Conservation (phyloP, 2,113 vertebrate species). For the Dicentrarchus labrax region DNA sequence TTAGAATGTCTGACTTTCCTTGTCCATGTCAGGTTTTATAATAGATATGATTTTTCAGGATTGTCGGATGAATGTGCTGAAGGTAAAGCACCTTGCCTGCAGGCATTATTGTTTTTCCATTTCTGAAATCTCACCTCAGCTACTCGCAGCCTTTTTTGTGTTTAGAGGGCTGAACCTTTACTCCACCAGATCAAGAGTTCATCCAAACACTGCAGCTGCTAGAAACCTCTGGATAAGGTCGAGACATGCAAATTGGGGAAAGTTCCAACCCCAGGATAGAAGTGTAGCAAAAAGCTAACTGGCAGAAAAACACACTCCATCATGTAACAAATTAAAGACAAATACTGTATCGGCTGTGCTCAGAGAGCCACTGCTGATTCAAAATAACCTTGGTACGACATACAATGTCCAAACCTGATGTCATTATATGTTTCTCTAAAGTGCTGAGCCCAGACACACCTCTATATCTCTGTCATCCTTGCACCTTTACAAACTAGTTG, state of each 20-base stretch:
- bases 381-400: slow-evolving; percentile 14
- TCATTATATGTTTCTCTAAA: slow-evolving; percentile 31
- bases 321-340: neutral
- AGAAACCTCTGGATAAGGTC: neutral
- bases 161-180: neutral
- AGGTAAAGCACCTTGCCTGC: neutral
- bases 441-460: slow-evolving; percentile 40
- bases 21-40: neutral
- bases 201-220: neutral
- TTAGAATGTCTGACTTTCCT: neutral
- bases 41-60: neutral
- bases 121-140: slow-evolving; percentile 1
- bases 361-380: neutral
- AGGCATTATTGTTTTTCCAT: slow-evolving; percentile 1
- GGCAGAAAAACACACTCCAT: neutral
- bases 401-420: slow-evolving; percentile 17
- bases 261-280: too few species aligned
- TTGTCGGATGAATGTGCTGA: neutral
- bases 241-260: neutral
- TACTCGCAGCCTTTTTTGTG: neutral
- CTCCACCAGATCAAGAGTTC: neutral
- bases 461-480: slow-evolving; percentile 55
- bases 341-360: neutral
- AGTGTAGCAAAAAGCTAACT: neutral
- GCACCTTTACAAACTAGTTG: slow-evolving; percentile 37